A percentile compares a stretch with the other conserved stretches of the same genome.
Evolutionary conservation across 2,888 invertebrate species (phyloP).

Genomic region (Eledone cirrhosa): DNA sequence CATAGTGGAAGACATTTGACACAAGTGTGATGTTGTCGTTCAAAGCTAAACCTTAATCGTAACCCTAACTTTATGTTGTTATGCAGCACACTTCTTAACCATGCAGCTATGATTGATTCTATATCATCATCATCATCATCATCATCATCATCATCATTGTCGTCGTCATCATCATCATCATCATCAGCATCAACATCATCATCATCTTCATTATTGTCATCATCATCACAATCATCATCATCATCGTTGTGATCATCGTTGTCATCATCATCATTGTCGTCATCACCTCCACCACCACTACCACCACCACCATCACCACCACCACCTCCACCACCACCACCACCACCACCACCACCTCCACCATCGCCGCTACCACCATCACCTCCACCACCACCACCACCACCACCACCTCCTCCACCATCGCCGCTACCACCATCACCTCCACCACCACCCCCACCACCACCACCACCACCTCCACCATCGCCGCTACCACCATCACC

Average conservation of each 20-base stretch:
- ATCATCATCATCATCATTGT: background rate
- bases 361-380: background rate
- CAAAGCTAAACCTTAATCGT: too few relatives aligned
- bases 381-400: constrained; percentile 1
- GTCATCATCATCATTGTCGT: background rate
- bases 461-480: background rate
- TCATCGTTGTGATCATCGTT: too few relatives aligned
- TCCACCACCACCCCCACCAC: background rate
- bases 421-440: background rate
- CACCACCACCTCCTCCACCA: background rate
- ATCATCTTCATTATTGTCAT: too few relatives aligned
- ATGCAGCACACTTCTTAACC: too few relatives aligned
- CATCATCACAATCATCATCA: too few relatives aligned
- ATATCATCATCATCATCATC: background rate
- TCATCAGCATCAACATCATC: too few relatives aligned
- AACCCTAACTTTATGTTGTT: too few relatives aligned
- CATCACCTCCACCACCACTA: background rate
- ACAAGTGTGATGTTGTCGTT: too few relatives aligned
- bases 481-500: background rate
- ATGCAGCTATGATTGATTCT: too few relatives aligned
- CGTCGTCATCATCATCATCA: background rate
- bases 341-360: background rate
- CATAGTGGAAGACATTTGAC: too few relatives aligned
- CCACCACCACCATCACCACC: background rate
- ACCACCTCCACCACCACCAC: background rate